Evolutionary conservation across 2,113 vertebrate species (phyloP), one percentile per base, ranked within the genome.

Genomic region (Ptilonorhynchus violaceus): DNA sequence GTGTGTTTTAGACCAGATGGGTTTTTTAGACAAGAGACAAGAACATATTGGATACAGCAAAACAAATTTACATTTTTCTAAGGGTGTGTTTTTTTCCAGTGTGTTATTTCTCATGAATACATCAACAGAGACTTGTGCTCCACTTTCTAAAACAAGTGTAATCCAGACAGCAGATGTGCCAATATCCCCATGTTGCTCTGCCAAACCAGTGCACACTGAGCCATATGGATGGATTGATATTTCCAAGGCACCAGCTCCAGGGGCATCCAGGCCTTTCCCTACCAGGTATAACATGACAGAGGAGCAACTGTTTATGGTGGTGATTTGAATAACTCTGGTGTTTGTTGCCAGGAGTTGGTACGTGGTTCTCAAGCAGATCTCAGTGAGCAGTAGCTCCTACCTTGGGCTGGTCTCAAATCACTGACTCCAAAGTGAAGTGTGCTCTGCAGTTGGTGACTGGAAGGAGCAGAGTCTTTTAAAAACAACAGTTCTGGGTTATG

Each of bases 11-110:
- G 52, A 50, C 74, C 88, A 96, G 92, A 92, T 92, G 84, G 85
- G 56, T 9, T 68, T 88, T 77, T 92, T 73, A 92, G 47, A 78
- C 33, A 91, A 96, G 64, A 86, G 47, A 75, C 63, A 77, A 58
- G 59, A 92, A 89, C 74, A 92, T 93, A 95, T 37, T 94, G 52
- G 67, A 63, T 88, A 28, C 9, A 81, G 53, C 30, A 91, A 92
- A 95, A 86, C 67, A 85, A 85, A 80, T 47, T 77, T 49, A 50
- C 41, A 39, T 59, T 89, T 88, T 68, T 89, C 64, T 41, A 63
- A 58, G 8, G 7, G 35, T 55, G 28, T 63, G 10, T 84, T 27
- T 6, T 6, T 14, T n/a, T 49, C 2, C 44, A 64, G 25, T 24
- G 35, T 63, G 35, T 35, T 91, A 21, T 11, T 87, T 92, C 49